These are phyloP conservation scores for Fistularia commersonii DNA, from an alignment of 2,797 vertebrate genomes.

Conservation along the genomic window DNA sequence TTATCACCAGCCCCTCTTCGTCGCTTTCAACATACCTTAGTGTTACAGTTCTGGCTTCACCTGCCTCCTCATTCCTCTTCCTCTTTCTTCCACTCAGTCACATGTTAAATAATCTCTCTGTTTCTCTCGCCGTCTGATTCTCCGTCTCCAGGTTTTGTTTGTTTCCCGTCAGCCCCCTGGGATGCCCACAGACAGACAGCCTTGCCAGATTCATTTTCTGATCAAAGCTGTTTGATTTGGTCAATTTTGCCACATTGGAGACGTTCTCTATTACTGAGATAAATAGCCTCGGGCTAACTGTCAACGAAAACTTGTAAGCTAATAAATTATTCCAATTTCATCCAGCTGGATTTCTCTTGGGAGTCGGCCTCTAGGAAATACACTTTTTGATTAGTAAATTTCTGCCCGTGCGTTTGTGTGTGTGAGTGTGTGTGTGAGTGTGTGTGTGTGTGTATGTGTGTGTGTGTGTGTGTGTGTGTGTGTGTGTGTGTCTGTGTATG, in stretches of 20 bases:
- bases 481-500: slow-evolving; percentile 84
- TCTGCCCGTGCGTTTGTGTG: slow-evolving; percentile 89
- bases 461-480: slow-evolving; percentile 74
- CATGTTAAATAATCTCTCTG: slow-evolving; percentile 81
- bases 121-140: slow-evolving; percentile 31
- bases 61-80: slow-evolving; percentile 51
- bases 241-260: slow-evolving; percentile 99
- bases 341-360: slow-evolving; percentile 95
- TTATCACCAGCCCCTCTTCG: too few species aligned
- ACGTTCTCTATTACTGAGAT: slow-evolving; percentile 99
- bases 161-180: slow-evolving; percentile 87
- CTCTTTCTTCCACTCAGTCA: slow-evolving; percentile 64
- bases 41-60: slow-evolving; percentile 58
- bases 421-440: slow-evolving; percentile 80
- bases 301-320: slow-evolving; percentile 99
- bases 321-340: slow-evolving; percentile 99
- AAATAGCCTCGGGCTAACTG: slow-evolving; percentile 99
- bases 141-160: slow-evolving; percentile 81
- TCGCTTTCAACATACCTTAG: slow-evolving; percentile 67
- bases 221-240: slow-evolving; percentile 99
- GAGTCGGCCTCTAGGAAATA: slow-evolving; percentile 99
- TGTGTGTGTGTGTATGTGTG: slow-evolving; percentile 77
- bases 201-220: slow-evolving; percentile 99
- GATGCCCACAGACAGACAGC: slow-evolving; percentile 90
- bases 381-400: slow-evolving; percentile 99